Base-by-base conservation (phyloP, 2,113 vertebrate genomes). In the Scolopax mira region DNA sequence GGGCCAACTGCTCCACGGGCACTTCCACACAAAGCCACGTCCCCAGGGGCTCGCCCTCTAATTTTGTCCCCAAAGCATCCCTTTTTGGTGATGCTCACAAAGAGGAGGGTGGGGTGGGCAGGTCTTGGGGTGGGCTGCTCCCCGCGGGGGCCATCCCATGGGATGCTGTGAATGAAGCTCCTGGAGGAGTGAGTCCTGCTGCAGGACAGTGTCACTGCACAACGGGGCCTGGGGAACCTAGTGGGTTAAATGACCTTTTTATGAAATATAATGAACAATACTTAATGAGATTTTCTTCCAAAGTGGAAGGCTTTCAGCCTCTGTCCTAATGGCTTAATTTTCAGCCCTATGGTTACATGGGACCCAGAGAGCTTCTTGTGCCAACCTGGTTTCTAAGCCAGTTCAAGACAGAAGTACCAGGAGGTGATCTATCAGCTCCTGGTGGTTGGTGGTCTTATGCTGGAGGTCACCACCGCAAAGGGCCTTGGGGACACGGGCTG, bases 231-330 rank as follows among this genome's bases (percentile, higher is more conserved):
- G 61, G 83, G 39, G 78, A 64, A 72, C 31, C 7, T 4, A 5
- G 17, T 48, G 4, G 35, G 42, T n/a, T 88, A 80, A 83, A 79
- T 48, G 77, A 11, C 22, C 3, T 64, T 90, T 89, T 61, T 51
- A 35, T 83, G 84, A 80, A 93, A 78, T 42, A 21, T 27, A 66
- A 73, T 71, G 90, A 86, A 75, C n/a, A 57, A 31, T 35, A 5
- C 33, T 80, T 91, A 80, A 71, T 72, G 88, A 89, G 79, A 37
- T 84, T 95, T 93, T 89, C 61, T 69, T 54, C 66, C 65, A 14
- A 81, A 81, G 79, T 71, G 44, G 75, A 37, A 79, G 73, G 65
- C 54, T 93, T 91, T 65, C 71, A n/a, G 79, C 41, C 42, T 85
- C 73, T 41, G 11, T 75, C 66, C 21, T 8, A 44, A 55, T 23